These are phyloP conservation scores for Agrochola macilenta DNA, from an alignment of 2,888 invertebrate genomes.

Conservation along the genomic window DNA sequence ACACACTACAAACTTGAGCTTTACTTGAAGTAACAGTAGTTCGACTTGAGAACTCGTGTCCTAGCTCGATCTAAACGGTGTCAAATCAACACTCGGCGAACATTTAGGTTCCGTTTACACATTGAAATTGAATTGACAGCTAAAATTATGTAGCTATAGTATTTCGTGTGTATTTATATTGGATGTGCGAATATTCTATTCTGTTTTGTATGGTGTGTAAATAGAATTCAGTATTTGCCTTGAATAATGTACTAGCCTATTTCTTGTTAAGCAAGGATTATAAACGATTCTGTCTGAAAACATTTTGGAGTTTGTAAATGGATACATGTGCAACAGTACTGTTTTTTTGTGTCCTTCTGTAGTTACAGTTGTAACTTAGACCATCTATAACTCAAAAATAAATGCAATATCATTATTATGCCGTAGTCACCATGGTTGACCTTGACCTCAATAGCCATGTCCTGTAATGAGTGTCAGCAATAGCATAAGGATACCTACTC, in stretches of 20 bases:
- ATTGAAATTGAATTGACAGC: conserved; percentile 30
- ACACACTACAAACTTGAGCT: conserved; percentile 40
- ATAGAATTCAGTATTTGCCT: neutral
- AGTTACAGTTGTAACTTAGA: neutral
- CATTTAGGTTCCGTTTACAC: conserved; percentile 36
- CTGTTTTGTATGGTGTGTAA: neutral
- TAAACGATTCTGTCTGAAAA: neutral
- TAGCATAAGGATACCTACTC: neutral
- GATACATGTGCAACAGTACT: neutral
- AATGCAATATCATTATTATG: neutral
- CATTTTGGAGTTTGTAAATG: neutral
- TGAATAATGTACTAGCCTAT: neutral
- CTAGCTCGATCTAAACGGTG: conserved; percentile 53
- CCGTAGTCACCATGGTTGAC: neutral
- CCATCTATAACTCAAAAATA: neutral
- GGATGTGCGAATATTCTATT: conserved; percentile 10
- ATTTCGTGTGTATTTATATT: neutral
- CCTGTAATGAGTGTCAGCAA: neutral
- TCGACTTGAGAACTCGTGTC: conserved; percentile 56
- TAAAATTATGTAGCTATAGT: neutral
- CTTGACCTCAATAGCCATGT: neutral
- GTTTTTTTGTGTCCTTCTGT: neutral
- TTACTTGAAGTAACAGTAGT: conserved; percentile 53
- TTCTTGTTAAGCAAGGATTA: neutral
- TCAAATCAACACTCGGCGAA: conserved; percentile 60